Evolutionary conservation across 2,888 invertebrate genomes (phyloP).

Genomic region (Machimus rusticus): DNA sequence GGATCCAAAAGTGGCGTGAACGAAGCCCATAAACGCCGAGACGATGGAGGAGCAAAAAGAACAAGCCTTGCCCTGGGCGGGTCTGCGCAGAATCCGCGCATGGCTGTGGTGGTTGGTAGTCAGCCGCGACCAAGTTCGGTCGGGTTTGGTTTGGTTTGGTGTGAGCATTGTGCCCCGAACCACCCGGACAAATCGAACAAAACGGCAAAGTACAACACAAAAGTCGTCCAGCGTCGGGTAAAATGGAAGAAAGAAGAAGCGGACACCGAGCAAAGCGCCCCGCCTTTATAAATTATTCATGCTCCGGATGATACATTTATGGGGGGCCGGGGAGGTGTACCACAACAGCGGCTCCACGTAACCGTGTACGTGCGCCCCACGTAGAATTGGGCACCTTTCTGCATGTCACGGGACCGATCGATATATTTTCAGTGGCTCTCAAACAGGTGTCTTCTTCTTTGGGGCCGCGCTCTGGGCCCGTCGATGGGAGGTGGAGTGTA

Average conservation of each 20-base stretch:
- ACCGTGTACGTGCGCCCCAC: neutral
- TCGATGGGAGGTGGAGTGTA: neutral
- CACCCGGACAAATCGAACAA: neutral
- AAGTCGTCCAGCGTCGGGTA: neutral
- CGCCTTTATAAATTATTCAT: constrained; percentile 43
- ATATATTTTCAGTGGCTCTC: neutral
- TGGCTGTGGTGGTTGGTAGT: neutral
- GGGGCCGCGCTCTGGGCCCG: neutral
- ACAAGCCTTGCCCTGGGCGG: neutral
- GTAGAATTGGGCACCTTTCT: neutral
- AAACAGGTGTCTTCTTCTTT: neutral
- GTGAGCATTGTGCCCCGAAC: neutral
- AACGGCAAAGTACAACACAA: neutral
- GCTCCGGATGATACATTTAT: constrained; percentile 32
- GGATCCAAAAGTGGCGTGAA: neutral
- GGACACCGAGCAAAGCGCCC: constrained; percentile 21
- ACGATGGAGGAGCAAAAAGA: neutral
- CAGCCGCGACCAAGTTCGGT: neutral
- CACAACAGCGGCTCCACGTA: neutral
- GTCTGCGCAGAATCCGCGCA: neutral
- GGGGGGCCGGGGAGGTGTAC: neutral
- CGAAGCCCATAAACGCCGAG: neutral
- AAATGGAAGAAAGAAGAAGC: constrained; percentile 21
- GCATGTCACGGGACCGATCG: neutral
- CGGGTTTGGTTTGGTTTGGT: neutral